These are phyloP conservation scores for Labeo catla DNA, from an alignment of 2,113 vertebrate species.

Conservation along the genomic window DNA sequence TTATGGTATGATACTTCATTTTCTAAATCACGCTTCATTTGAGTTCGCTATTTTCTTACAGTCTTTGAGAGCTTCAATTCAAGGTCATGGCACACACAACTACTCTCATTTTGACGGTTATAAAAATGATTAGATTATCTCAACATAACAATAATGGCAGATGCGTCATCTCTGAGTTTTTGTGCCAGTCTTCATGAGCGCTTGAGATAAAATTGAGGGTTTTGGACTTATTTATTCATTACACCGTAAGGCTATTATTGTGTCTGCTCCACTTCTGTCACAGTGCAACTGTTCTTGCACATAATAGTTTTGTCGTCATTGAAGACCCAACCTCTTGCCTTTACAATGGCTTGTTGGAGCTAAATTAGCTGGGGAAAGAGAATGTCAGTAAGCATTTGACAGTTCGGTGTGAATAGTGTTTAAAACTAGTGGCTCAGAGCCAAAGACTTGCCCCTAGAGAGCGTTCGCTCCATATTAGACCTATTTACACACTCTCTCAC, in stretches of 20 bases:
- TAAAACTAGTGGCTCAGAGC: slow-evolving; percentile 63
- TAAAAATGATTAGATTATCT: slow-evolving; percentile 5
- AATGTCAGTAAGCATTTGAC: slow-evolving; percentile 71
- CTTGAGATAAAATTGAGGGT: background rate
- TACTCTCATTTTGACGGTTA: background rate
- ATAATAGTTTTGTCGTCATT: slow-evolving; percentile 60
- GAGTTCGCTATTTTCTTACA: background rate
- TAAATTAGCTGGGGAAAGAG: slow-evolving; percentile 73
- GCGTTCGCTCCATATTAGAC: slow-evolving; percentile 67
- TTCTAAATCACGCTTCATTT: slow-evolving; percentile 1
- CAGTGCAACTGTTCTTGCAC: background rate
- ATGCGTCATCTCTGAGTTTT: background rate
- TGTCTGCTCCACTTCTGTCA: slow-evolving; percentile 5
- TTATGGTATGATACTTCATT: slow-evolving; percentile 25
- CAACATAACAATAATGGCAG: background rate
- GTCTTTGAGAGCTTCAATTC: background rate
- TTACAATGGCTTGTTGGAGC: slow-evolving; percentile 65
- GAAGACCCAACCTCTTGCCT: slow-evolving; percentile 53
- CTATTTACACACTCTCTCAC: slow-evolving; percentile 64
- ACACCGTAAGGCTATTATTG: slow-evolving; percentile 18
- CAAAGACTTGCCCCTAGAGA: slow-evolving; percentile 62
- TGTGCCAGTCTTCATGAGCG: background rate
- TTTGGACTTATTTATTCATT: slow-evolving; percentile 2
- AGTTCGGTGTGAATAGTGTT: slow-evolving; percentile 69
- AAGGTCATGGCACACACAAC: slow-evolving; percentile 6